Percentiles rank a stretch among this genome's conserved stretches.
These are phyloP conservation scores for Isoperla grammatica DNA, from an alignment of 2,888 invertebrate genomes.

Conservation along the genomic window DNA sequence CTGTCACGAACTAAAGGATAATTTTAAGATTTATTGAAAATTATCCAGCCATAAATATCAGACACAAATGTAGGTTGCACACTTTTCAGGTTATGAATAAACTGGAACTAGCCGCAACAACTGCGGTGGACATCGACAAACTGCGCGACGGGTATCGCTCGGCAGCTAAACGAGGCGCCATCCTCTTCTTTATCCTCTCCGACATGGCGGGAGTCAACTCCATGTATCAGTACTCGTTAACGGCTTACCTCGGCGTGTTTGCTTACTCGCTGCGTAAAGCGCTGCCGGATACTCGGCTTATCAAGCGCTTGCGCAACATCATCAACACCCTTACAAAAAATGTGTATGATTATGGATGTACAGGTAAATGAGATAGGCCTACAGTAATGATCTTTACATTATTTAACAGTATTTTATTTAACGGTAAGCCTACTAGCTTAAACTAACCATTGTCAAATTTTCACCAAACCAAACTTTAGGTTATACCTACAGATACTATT, in stretches of 20 bases:
- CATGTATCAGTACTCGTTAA: slow-evolving; percentile 91
- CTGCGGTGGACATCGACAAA: slow-evolving; percentile 74
- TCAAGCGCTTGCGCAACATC: slow-evolving; percentile 71
- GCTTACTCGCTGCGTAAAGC: slow-evolving; percentile 73
- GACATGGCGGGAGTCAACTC: slow-evolving; percentile 84
- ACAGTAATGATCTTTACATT: slow-evolving; percentile 14
- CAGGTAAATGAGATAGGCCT: no score
- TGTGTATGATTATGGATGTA: slow-evolving; percentile 88
- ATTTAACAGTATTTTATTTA: no score
- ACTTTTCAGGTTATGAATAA: slow-evolving; percentile 63
- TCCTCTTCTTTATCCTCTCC: slow-evolving; percentile 83
- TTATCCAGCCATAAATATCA: no score
- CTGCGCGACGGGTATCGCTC: slow-evolving; percentile 80
- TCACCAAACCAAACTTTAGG: no score
- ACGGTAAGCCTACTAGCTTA: no score
- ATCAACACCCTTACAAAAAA: slow-evolving; percentile 79
- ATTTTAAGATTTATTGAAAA: no score
- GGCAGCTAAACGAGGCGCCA: slow-evolving; percentile 80
- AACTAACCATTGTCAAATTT: no score
- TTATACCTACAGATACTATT: no score
- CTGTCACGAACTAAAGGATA: no score
- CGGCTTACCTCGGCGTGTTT: slow-evolving; percentile 81
- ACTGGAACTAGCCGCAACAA: slow-evolving; percentile 66
- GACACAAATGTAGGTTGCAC: no score
- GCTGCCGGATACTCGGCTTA: slow-evolving; percentile 71